phyloP scores from a whole-genome alignment of 1,140 invertebrate genomes.

The Drosophila pruinosa region DNA sequence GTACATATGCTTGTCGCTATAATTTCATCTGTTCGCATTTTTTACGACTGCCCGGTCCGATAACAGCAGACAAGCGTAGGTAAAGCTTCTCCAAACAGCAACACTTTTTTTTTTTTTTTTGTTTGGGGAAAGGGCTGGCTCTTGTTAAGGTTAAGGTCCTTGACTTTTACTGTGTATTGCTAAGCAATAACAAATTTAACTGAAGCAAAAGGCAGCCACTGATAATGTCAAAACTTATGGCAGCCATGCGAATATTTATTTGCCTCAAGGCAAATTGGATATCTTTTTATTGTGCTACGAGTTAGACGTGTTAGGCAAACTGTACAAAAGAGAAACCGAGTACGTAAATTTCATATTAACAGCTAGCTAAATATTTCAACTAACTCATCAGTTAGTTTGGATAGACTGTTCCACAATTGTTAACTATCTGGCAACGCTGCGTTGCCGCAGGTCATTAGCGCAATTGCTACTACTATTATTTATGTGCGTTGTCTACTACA shows the following conservation, averaged over 20 bases:
- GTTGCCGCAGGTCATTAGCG: constrained; percentile 37
- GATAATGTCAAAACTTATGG: constrained; percentile 6
- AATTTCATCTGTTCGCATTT: constrained; percentile 63
- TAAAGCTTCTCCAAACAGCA: constrained; percentile 19
- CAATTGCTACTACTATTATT: constrained; percentile 58
- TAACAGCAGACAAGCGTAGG: constrained; percentile 54
- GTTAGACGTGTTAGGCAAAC: too few species aligned
- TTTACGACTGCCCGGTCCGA: constrained; percentile 56
- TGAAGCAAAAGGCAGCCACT: constrained; percentile 13
- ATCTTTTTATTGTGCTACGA: not conserved
- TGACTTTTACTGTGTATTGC: constrained; percentile 40
- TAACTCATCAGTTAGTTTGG: not conserved
- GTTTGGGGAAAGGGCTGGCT: not conserved
- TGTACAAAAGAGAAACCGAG: not conserved
- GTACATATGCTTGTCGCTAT: constrained; percentile 48
- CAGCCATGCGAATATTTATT: not conserved
- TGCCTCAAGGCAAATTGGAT: not conserved
- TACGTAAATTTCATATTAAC: not conserved
- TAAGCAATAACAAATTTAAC: constrained; percentile 21
- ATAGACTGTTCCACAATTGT: not conserved
- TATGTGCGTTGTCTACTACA: constrained; percentile 36
- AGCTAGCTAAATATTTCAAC: too few species aligned
- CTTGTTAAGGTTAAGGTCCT: constrained; percentile 37
- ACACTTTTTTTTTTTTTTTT: constrained; percentile 8
- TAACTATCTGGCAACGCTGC: constrained; percentile 29